These are phyloP conservation scores for Hirundichthys speculiger DNA, from an alignment of 2,113 vertebrate species.

Conservation along the genomic window DNA sequence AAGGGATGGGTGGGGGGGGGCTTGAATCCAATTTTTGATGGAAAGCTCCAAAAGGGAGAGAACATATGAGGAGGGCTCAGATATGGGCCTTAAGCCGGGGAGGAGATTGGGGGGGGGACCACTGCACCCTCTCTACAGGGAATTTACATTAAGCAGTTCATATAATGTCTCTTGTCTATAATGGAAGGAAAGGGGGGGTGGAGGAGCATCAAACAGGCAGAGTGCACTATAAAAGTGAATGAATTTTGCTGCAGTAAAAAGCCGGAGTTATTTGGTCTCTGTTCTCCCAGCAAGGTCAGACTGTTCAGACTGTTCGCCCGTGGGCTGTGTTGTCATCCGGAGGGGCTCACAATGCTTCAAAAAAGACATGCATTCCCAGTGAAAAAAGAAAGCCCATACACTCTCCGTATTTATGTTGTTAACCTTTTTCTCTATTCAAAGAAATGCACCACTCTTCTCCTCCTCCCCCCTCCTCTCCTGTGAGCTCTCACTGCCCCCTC, in stretches of 20 bases:
- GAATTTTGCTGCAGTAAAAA: conserved; percentile 79
- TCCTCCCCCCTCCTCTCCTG: conserved; percentile 30
- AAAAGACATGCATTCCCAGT: conserved; percentile 30
- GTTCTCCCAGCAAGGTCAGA: conserved; percentile 47
- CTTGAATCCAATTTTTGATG: conserved; percentile 53
- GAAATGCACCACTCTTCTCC: conserved; percentile 61
- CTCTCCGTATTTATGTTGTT: conserved; percentile 51
- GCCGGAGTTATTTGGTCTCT: conserved; percentile 55
- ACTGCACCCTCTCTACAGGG: conserved; percentile 31
- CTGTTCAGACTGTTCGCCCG: conserved; percentile 25
- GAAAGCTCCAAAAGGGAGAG: conserved; percentile 36
- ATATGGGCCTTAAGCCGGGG: conserved; percentile 22
- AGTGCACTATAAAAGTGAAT: conserved; percentile 74
- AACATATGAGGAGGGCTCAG: conserved; percentile 6
- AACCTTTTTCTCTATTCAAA: conserved; percentile 67
- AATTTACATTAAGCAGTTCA: conserved; percentile 32
- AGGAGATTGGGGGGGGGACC: conserved; percentile 22
- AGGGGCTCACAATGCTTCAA: conserved; percentile 20
- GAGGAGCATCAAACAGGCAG: conserved; percentile 47
- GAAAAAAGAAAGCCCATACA: conserved; percentile 19
- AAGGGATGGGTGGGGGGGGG: not conserved
- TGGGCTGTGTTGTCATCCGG: conserved; percentile 26
- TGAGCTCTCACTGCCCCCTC: conserved; percentile 42
- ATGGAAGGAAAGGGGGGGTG: conserved; percentile 45
- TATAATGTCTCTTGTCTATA: conserved; percentile 42